Base-by-base conservation (phyloP, 2,113 vertebrate species). In the Reinhardtius hippoglossoides region DNA sequence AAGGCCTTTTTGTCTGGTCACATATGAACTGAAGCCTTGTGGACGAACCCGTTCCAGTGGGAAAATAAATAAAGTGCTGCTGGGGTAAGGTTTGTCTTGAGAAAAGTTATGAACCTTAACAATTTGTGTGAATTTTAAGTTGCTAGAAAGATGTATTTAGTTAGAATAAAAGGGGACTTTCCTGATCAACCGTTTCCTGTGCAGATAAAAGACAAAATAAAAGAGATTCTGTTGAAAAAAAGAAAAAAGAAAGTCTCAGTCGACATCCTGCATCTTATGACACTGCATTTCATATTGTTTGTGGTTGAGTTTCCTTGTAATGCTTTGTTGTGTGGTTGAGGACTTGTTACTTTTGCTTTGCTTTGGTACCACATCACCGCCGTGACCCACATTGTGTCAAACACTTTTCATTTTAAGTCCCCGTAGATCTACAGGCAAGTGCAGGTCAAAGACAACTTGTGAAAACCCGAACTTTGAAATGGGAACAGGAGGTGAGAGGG, bases 101-200 rank as follows among this genome's bases (percentile, higher is more conserved):
- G 87, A 80, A 80, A 63, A 71, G 66, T 58, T 71, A 80, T 56
- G 71, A 81, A 89, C 76, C 79, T 85, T 79, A 85, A 3, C 60
- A 74, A 76, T 78, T 68, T 86, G 70, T 88, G 89, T 88, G 74
- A 69, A 65, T 67, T 81, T 82, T 79, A 76, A 44, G 83, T 91
- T 82, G 78, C 16, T 85, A 85, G 54, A 89, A 84, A 88, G 62
- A 84, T 89, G 90, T 90, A 87, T 92, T 92, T 90, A 88, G 82
- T 82, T 88, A 89, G 90, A 91, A 87, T 85, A 85, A 89, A 78
- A 80, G 72, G 92, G 91, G 88, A 91, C 81, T 92, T 91, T 91
- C 89, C 87, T 89, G 71, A 82, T 84, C 68, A 86, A 87, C 87
- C 86, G 85, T 92, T 93, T 91, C 88, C 89, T 91, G 89, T 92